Conservation (phyloP, 2,888 invertebrate species). For the Chloroclystis v-ata region DNA sequence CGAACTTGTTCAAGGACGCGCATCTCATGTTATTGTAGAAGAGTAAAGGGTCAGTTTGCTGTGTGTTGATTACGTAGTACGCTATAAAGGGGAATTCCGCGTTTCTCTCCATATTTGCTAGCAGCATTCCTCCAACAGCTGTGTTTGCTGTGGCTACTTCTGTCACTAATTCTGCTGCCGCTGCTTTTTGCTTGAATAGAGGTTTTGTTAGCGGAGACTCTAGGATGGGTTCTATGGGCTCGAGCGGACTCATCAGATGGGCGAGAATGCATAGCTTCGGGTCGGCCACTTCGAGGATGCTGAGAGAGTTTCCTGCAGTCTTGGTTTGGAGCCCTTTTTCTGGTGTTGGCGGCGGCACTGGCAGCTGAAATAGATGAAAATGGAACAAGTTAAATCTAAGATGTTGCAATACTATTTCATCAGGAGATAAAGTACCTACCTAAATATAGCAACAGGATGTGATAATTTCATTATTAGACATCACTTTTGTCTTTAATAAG, state of each 20-base stretch:
- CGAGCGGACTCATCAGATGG: conserved; percentile 92
- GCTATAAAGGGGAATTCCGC: conserved; percentile 95
- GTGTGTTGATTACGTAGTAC: conserved; percentile 92
- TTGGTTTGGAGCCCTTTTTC: conserved; percentile 80
- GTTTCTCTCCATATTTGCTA: conserved; percentile 92
- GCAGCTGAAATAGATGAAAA: conserved; percentile 59
- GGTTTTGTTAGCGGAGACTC: conserved; percentile 91
- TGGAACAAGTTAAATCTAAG: background rate
- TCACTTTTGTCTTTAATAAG: too few species aligned
- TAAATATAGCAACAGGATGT: too few species aligned
- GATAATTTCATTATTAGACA: too few species aligned
- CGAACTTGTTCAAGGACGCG: conserved; percentile 90
- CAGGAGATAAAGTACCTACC: too few species aligned
- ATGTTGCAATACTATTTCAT: too few species aligned
- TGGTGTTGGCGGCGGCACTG: conserved; percentile 81
- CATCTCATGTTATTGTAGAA: conserved; percentile 91
- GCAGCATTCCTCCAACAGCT: conserved; percentile 88
- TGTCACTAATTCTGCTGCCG: conserved; percentile 86
- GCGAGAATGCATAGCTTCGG: conserved; percentile 92
- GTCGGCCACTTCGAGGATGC: conserved; percentile 90
- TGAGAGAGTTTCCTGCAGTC: conserved; percentile 81
- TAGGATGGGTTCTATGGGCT: conserved; percentile 89
- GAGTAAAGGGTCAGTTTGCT: conserved; percentile 89
- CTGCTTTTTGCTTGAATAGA: conserved; percentile 85
- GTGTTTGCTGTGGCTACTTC: conserved; percentile 86